Evolutionary conservation across 2,113 vertebrate species (phyloP).

Genomic region (Rissa tridactyla): DNA sequence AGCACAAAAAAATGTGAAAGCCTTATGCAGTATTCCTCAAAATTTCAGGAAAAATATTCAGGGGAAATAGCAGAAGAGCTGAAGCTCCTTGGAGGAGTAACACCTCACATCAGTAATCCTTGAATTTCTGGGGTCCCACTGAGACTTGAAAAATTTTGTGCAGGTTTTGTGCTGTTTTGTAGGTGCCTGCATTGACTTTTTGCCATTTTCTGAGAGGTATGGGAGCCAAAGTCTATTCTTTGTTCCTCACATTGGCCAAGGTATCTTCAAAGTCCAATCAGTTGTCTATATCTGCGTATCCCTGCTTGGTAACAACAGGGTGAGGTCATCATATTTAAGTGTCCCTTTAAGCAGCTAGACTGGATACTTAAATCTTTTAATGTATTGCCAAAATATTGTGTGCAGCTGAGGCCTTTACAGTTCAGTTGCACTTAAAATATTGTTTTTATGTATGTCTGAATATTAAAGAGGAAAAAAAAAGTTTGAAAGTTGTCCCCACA

Average conservation of each 20-base stretch:
- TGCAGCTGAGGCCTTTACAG: background rate
- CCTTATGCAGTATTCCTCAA: background rate
- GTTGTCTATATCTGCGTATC: background rate
- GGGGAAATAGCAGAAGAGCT: background rate
- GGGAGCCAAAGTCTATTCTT: background rate
- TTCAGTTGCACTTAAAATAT: background rate
- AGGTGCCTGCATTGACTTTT: background rate
- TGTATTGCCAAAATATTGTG: background rate
- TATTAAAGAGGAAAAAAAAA: background rate
- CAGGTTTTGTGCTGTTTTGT: background rate
- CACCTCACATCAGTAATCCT: background rate
- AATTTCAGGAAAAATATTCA: background rate
- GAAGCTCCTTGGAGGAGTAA: background rate
- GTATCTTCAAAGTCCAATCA: background rate
- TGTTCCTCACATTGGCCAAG: background rate
- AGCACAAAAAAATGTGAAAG: background rate
- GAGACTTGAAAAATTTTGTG: background rate
- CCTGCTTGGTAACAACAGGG: background rate
- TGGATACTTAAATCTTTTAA: background rate
- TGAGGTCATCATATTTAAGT: background rate
- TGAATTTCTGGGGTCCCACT: background rate
- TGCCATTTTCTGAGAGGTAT: background rate
- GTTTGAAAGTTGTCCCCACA: background rate
- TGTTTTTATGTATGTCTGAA: background rate
- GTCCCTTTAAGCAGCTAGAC: background rate